These are phyloP conservation scores for Sminthurinus signatus DNA, from an alignment of 1,140 invertebrate genomes.

Conservation along the genomic window DNA sequence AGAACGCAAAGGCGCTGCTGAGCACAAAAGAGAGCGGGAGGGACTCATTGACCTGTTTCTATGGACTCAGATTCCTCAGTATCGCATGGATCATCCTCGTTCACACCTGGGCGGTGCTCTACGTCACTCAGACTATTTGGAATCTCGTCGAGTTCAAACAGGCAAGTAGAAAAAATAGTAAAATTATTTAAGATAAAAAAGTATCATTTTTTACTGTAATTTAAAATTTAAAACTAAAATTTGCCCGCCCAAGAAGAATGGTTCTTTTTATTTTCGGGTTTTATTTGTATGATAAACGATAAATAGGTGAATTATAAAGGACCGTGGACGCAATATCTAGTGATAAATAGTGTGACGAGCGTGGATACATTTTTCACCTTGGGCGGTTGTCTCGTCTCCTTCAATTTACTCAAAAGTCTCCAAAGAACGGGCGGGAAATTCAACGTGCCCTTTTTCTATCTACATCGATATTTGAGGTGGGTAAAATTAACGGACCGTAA, in stretches of 20 bases:
- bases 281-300: neutral
- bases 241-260: no score
- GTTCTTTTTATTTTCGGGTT: no score
- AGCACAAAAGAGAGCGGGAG: slow-evolving; percentile 38
- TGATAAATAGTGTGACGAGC: slow-evolving; percentile 46
- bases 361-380: slow-evolving; percentile 50
- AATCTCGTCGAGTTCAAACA: slow-evolving; percentile 9
- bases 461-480: slow-evolving; percentile 42
- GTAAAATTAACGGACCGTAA: neutral
- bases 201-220: no score
- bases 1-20: slow-evolving; percentile 46
- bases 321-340: slow-evolving; percentile 14
- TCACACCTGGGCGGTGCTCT: slow-evolving; percentile 43
- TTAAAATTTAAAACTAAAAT: no score
- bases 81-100: slow-evolving; percentile 52
- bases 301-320: slow-evolving; percentile 3
- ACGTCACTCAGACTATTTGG: neutral
- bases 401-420: slow-evolving; percentile 40
- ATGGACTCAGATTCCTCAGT: slow-evolving; percentile 48
- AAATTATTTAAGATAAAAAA: no score
- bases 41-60: slow-evolving; percentile 41
- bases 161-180: no score
- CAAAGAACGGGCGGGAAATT: slow-evolving; percentile 32
- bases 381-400: slow-evolving; percentile 41
- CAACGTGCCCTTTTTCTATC: slow-evolving; percentile 37